These are phyloP conservation scores for Campylorhamphus procurvoides DNA, from an alignment of 2,113 vertebrate genomes.

Conservation along the genomic window DNA sequence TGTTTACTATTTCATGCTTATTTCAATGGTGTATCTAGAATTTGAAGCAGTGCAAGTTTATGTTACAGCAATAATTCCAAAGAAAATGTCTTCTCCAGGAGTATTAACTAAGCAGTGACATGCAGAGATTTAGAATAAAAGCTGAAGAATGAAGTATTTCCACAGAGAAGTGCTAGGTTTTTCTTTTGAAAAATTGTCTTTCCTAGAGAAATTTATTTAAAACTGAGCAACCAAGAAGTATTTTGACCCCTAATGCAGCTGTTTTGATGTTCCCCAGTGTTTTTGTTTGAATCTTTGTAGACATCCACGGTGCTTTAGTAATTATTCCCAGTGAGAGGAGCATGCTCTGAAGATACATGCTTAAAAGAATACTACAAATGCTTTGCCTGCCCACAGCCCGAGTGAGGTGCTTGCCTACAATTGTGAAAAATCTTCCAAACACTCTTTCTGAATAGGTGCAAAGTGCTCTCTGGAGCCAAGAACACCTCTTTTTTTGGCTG, in stretches of 20 bases:
- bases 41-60: not conserved
- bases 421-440: constrained; percentile 53
- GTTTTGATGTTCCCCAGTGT: constrained; percentile 20
- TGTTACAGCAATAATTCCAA: not conserved
- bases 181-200: constrained; percentile 53
- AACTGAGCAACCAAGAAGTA: constrained; percentile 32
- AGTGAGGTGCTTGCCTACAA: constrained; percentile 29
- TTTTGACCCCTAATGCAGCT: constrained; percentile 56
- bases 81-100: not conserved
- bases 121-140: not conserved
- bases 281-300: constrained; percentile 2
- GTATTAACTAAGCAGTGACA: not conserved
- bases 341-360: not conserved
- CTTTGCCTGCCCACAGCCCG: not conserved
- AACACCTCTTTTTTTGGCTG: constrained; percentile 31
- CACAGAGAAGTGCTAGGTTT: constrained; percentile 6
- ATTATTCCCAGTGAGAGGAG: constrained; percentile 19
- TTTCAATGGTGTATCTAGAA: not conserved
- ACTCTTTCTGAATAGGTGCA: constrained; percentile 44
- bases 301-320: not conserved
- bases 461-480: constrained; percentile 16
- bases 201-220: constrained; percentile 14
- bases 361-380: constrained; percentile 9
- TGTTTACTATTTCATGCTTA: not conserved
- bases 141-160: not conserved